Evolutionary conservation across 2,888 invertebrate genomes (phyloP), one percentile per base, ranked within the genome.

Genomic region (Eudasyphora cyanicolor): DNA sequence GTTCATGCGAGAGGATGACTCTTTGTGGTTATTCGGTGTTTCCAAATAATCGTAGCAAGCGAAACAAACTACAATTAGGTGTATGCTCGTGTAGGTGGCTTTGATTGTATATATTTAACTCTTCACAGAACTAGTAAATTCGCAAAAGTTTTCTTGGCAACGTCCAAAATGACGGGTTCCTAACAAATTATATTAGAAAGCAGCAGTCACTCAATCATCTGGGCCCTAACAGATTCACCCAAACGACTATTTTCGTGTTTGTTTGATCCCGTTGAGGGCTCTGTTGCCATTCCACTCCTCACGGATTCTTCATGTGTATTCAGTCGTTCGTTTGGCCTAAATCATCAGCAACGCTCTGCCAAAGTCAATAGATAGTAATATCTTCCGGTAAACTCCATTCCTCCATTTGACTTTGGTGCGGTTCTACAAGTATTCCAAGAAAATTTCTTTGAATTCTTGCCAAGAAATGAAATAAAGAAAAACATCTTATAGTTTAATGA

Each of bases 401-500:
- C n/a, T n/a, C n/a, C 70, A 67, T 75, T 70, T 45, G 42, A 60
- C 19, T 27, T 75, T 51, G 19, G n/a, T 42, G 21, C 21, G 35
- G 35, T 54, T 71, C 38, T 35, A 38, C 64, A 64, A 57, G 71
- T 73, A 51, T 73, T 73, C 24, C 42, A 73, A 14, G 45, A 8
- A 49, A 74, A 35, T 70, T 74, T n/a, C 42, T 76, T 83, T 83
- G 83, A 83, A 35, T 69, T 74, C 64, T 54, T 83, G 83, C 79
- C 79, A 83, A 80, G 57, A 79, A 76, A 76, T 75, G 21, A 38
- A 75, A 64, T 75, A 57, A 54, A 38, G 57, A 21, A 75, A 76
- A 80, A 74, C 79, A 83, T 77, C 76, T 80, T 80, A 78, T 78
- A 75, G 49, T 76, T 80, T 84, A 84, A 79, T 79, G 79, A 79